Evolutionary conservation across 2,113 vertebrate genomes (phyloP), one percentile per base, ranked within the genome.

Genomic region (Alaudala cheleensis): DNA sequence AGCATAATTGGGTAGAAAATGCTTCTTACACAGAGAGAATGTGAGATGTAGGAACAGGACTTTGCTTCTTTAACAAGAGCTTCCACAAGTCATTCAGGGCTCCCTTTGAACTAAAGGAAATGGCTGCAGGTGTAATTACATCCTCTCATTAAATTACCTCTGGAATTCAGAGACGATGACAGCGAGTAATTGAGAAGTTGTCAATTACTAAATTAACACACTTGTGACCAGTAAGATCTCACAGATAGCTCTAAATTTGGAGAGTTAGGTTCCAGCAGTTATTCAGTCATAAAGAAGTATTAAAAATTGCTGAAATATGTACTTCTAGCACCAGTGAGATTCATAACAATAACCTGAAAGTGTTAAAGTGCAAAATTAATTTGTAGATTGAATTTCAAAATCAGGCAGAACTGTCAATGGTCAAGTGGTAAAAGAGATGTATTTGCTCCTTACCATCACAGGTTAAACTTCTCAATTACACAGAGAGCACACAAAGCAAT

Each of bases 331-430:
- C 29, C 26, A 54, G 26, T 34, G 34, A 81, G 24, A 37, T 80
- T 79, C 66, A n/a, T n/a, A 88, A 72, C 60, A 90, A 70, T 25
- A 88, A 74, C 37, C 11, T 58, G 19, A 57, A 78, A 72, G 22
- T 79, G 40, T 34, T 76, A 77, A 89, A 94, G 58, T 82, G 40
- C 58, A 86, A 79, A 92, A 85, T 70, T 91, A 93, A 85, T 90
- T 86, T 93, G 29, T n/a, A 58, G 84, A 72, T 64, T 80, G 54
- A 80, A 80, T 97, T 76, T 95, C 91, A 90, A 20, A 62, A 61
- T 57, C n/a, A 73, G 31, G 16, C 50, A 80, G 66, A 80, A 50
- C 58, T 82, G 79, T 50, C 73, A 73, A 5, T 82, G 54, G 60
- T 92, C 66, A 92, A 92, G 78, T 61, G 45, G 45, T 44, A 79